phyloP scores from a whole-genome alignment of 2,797 vertebrate genomes.

The Otolemur crassicaudatus region DNA sequence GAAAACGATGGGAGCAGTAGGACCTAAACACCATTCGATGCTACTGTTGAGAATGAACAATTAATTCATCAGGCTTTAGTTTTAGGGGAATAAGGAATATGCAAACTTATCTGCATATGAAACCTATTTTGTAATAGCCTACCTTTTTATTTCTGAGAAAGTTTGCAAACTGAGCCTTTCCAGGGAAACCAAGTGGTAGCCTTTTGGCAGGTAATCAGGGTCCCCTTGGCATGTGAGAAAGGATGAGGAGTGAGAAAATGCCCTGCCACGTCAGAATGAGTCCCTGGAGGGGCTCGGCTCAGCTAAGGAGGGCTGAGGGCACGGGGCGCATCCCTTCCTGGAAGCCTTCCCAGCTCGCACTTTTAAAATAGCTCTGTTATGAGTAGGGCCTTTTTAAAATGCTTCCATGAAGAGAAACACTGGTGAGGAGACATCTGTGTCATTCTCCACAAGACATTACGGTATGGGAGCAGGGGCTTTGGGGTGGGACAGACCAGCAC shows the following conservation, averaged over 20 bases:
- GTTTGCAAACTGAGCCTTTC: not conserved
- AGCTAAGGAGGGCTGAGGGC: too few relatives aligned
- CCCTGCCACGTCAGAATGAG: too few relatives aligned
- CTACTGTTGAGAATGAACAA: not conserved
- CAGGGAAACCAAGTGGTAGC: not conserved
- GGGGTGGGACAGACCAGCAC: too few relatives aligned
- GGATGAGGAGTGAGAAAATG: not conserved
- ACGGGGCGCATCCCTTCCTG: too few relatives aligned
- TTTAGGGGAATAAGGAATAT: not conserved
- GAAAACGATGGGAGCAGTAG: not conserved
- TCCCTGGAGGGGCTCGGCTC: too few relatives aligned
- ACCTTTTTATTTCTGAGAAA: constrained; percentile 22
- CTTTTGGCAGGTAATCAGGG: not conserved
- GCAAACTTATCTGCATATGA: not conserved
- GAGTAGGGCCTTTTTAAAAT: too few relatives aligned
- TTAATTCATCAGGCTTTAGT: not conserved
- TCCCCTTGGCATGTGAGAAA: not conserved
- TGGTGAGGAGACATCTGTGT: too few relatives aligned
- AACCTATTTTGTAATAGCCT: not conserved
- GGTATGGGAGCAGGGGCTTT: too few relatives aligned
- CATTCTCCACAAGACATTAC: too few relatives aligned
- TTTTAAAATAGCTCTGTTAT: too few relatives aligned
- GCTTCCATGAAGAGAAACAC: too few relatives aligned
- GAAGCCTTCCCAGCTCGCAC: too few relatives aligned
- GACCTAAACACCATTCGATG: not conserved